Evolutionary conservation across 2,888 invertebrate genomes (phyloP).

Genomic region (Amblyteles armatorius): DNA sequence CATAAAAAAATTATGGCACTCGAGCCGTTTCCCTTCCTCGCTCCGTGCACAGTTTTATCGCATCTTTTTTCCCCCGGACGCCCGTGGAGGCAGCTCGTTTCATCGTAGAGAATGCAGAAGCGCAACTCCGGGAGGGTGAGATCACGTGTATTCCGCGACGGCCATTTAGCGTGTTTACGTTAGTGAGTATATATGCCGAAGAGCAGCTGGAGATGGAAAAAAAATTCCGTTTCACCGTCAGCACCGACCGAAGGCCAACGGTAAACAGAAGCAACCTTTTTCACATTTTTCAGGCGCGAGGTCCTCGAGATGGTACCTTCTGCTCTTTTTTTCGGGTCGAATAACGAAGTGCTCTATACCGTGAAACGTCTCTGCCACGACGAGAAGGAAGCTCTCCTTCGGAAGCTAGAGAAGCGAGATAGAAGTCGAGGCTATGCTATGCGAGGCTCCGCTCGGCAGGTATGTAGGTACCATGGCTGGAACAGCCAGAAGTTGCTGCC

Average conservation of each 20-base stretch:
- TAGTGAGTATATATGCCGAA: slow-evolving; percentile 39
- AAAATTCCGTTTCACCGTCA: slow-evolving; percentile 48
- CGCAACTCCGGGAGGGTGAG: not conserved
- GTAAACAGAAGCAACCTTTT: slow-evolving; percentile 28
- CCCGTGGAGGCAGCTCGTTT: not conserved
- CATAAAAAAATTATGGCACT: slow-evolving; percentile 43
- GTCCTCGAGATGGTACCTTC: not conserved
- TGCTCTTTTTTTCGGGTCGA: slow-evolving; percentile 1
- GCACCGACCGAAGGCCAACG: slow-evolving; percentile 2
- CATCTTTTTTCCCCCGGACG: slow-evolving; percentile 13
- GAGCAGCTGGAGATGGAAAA: not conserved
- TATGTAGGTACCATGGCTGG: slow-evolving; percentile 9
- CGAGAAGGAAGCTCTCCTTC: not conserved
- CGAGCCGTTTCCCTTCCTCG: slow-evolving; percentile 24
- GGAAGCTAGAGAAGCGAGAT: slow-evolving; percentile 17
- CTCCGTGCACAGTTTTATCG: slow-evolving; percentile 11
- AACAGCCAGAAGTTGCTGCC: slow-evolving; percentile 36
- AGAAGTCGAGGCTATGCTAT: not conserved
- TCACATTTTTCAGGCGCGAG: slow-evolving; percentile 41
- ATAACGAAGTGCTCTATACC: slow-evolving; percentile 57
- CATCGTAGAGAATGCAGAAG: not conserved
- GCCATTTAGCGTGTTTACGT: slow-evolving; percentile 63
- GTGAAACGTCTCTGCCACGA: slow-evolving; percentile 21
- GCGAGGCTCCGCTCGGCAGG: no score
- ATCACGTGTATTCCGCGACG: slow-evolving; percentile 32